Evolutionary conservation across 2,797 vertebrate genomes (phyloP), one percentile per base, ranked within the genome.

Genomic region (Dendrocincla fuliginosa): DNA sequence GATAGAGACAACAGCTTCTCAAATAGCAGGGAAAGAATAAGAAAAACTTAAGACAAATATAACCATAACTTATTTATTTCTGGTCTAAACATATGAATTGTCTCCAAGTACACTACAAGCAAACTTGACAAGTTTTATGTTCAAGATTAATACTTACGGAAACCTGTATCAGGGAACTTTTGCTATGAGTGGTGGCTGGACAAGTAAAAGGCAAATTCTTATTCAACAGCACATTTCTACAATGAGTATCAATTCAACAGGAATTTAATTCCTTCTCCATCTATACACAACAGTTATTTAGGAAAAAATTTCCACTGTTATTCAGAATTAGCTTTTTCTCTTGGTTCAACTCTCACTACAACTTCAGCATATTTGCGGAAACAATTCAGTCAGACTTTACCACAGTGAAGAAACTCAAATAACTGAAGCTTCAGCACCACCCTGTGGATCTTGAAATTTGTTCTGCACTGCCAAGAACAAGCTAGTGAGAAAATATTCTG

Each of bases 391-490:
- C 14, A 84, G 55, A 59, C 19, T 32, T 59, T 28, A 84, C 24
- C 53, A 53, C 30, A 88, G 23, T 9, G 12, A 35, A 68, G 50
- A 85, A 76, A 59, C 7, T 69, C 25, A 76, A 75, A 39, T 37
- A 77, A 73, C 41, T 71, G 89, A 50, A 91, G 39, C 76, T 94
- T 89, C 84, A 96, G 94, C 95, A 94, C 95, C 95, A 96, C 95
- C 95, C 0, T 93, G 96, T 96, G 95, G 95, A 84, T 84, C 50
- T 61, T 11, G 3, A 2, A 18, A 47, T 81, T 85, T 89, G 61
- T 78, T 71, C 25, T 50, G 49, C 49, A 60, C 18, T 87, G 56
- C 12, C 16, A 78, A 59, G 37, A 85, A 75, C n/a, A 77, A 90
- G n/a, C 16, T 55, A 65, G 9, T 52, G 20, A 86, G n/a, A 93